phyloP scores from a whole-genome alignment of 23 tunicate genomes.

The Phallusia fumigata region DNA sequence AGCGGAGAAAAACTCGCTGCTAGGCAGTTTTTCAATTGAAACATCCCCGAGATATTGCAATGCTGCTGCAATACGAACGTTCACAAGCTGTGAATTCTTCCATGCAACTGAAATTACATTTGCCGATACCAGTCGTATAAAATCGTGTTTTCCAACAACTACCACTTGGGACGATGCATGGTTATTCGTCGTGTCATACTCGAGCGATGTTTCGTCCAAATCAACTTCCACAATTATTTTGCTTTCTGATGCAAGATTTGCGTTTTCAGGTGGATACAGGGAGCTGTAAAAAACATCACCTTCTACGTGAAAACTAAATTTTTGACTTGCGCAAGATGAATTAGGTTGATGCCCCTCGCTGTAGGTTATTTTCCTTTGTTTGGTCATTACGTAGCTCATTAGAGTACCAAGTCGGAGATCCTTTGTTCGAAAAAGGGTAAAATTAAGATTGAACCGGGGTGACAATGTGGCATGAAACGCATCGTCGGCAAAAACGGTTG shows the following conservation, averaged over 20 bases:
- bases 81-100: not conserved
- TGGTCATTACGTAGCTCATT: not conserved
- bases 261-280: no score
- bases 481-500: not conserved
- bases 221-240: not conserved
- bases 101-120: not conserved
- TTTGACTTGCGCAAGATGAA: not conserved
- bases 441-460: not conserved
- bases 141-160: not conserved
- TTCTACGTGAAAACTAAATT: not conserved
- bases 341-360: not conserved
- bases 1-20: constrained; percentile 2
- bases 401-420: not conserved
- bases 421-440: not conserved
- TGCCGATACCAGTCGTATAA: not conserved
- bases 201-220: not conserved
- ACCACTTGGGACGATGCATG: not conserved
- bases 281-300: not conserved
- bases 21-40: not conserved
- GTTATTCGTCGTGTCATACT: not conserved
- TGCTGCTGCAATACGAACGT: not conserved
- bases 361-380: not conserved
- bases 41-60: not conserved
- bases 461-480: not conserved
- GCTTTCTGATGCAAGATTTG: no score